These are phyloP conservation scores for Clarias gariepinus DNA, from an alignment of 2,113 vertebrate genomes.

Conservation along the genomic window DNA sequence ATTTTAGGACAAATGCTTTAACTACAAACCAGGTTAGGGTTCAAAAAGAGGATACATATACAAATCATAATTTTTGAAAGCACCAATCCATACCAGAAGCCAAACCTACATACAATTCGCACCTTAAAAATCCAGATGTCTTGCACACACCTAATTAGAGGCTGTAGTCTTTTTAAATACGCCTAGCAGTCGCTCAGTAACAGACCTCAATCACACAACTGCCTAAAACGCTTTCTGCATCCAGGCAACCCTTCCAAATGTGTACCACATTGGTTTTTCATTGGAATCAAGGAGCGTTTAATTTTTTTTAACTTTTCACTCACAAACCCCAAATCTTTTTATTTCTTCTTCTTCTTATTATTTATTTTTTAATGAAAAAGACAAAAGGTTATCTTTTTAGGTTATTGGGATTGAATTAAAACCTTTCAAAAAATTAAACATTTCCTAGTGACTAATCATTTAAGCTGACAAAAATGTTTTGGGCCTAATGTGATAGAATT, in stretches of 20 bases:
- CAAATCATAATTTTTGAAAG: slow-evolving; percentile 2
- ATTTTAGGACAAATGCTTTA: neutral
- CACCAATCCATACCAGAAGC: neutral
- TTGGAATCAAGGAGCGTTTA: neutral
- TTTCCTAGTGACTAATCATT: neutral
- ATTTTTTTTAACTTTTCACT: neutral
- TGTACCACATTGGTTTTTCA: neutral
- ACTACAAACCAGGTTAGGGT: neutral
- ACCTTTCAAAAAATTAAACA: too few relatives aligned
- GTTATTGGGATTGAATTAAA: neutral
- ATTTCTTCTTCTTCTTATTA: neutral
- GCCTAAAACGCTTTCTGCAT: neutral
- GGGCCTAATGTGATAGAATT: slow-evolving; percentile 39
- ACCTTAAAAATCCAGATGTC: slow-evolving; percentile 19
- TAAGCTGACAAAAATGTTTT: slow-evolving; percentile 34
- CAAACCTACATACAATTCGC: neutral
- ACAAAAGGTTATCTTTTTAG: neutral
- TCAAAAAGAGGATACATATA: neutral
- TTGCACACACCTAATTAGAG: slow-evolving; percentile 23
- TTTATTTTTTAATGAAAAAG: neutral
- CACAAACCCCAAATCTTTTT: neutral
- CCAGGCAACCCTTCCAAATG: neutral
- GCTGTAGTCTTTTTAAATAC: neutral
- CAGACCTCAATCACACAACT: neutral
- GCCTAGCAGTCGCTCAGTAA: neutral